These are phyloP conservation scores for Chionodraco myersi DNA, from an alignment of 2,113 vertebrate genomes.

Conservation along the genomic window DNA sequence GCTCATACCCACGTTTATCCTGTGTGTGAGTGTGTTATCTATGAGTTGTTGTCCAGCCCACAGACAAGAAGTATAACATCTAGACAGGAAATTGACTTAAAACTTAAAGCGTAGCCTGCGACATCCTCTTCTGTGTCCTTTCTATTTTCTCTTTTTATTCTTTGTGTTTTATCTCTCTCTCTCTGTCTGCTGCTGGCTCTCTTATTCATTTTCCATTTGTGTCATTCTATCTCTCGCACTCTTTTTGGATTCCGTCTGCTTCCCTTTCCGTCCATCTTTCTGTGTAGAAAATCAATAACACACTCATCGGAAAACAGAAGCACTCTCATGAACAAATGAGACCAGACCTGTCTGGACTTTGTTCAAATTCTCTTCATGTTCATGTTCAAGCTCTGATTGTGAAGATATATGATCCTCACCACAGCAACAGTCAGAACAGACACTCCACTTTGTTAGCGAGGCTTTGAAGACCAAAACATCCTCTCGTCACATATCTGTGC, in stretches of 20 bases:
- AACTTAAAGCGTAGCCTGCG: conserved; percentile 1
- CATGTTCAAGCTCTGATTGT: conserved; percentile 10
- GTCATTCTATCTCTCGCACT: neutral
- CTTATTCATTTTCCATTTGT: conserved; percentile 9
- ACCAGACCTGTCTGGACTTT: neutral
- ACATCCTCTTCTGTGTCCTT: neutral
- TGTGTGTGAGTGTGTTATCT: conserved; percentile 3
- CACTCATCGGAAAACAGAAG: neutral
- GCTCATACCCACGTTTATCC: neutral
- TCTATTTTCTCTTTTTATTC: neutral
- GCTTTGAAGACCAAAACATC: conserved; percentile 21
- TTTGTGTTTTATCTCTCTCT: neutral
- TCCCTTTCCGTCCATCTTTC: conserved; percentile 12
- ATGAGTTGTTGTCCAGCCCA: conserved; percentile 4
- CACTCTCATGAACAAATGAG: neutral
- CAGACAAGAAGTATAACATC: conserved; percentile 33
- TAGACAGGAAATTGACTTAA: conserved; percentile 42
- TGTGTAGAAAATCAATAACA: conserved; percentile 6
- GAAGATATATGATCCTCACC: conserved; percentile 30
- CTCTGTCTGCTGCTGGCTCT: conserved; percentile 6
- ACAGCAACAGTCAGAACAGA: conserved; percentile 11
- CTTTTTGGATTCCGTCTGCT: neutral
- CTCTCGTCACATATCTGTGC: neutral
- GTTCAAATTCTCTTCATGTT: conserved; percentile 10
- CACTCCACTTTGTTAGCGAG: conserved; percentile 28